Conservation (phyloP, 2,113 vertebrate species). For the Columba livia region DNA sequence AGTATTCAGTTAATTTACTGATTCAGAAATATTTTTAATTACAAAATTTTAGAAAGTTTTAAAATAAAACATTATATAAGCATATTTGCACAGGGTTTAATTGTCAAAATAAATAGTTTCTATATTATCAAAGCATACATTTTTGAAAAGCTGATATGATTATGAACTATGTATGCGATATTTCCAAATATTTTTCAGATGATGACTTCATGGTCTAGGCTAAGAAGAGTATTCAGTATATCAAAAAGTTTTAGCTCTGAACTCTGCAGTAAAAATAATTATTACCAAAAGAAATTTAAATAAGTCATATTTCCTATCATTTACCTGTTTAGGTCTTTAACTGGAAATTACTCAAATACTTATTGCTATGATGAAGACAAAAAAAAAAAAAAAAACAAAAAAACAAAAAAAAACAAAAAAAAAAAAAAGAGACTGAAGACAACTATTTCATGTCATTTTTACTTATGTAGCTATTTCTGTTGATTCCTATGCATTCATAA, state of each 20-base stretch:
- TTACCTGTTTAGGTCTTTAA: neutral
- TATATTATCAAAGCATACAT: rapidly evolving
- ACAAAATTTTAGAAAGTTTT: neutral
- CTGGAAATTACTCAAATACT: neutral
- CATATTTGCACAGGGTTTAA: neutral
- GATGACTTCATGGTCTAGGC: neutral
- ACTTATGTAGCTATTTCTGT: neutral
- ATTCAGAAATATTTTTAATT: neutral
- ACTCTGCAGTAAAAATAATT: neutral
- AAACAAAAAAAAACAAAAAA: neutral
- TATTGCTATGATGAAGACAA: neutral
- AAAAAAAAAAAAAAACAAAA: neutral
- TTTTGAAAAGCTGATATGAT: neutral
- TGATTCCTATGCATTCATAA: neutral
- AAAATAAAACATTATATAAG: neutral
- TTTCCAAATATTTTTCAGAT: neutral
- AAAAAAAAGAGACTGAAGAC: neutral
- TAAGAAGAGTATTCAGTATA: neutral
- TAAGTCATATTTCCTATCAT: neutral
- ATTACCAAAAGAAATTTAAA: neutral
- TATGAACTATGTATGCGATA: neutral
- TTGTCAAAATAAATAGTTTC: neutral
- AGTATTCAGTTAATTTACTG: neutral
- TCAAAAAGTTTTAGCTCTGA: neutral
- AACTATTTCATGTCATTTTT: neutral